Evolutionary conservation across 2,888 invertebrate species (phyloP), one percentile per base, ranked within the genome.

Genomic region (Myathropa florea): DNA sequence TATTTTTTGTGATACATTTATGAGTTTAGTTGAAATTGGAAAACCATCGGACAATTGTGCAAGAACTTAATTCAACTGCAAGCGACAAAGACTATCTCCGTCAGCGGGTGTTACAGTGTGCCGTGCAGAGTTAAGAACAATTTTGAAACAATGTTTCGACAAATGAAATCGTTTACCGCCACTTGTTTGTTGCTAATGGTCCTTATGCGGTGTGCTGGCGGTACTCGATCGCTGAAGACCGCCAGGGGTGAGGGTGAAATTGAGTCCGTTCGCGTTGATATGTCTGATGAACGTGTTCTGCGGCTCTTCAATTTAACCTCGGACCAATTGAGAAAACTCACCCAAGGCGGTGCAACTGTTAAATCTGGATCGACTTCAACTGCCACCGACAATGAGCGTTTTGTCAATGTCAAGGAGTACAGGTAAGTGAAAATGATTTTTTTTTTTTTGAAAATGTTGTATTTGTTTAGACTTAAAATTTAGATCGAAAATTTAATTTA

Each of bases 271-370:
- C 89, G 89, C 60, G 91, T 92, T 6, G 92, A 92, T 88, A 90
- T 90, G 57, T 91, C 90, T 21, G 92, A 92, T 82, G 90, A 91
- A 71, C 90, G 90, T 23, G 90, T 92, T 26, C 89, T 91, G 82
- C 85, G 89, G 39, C 90, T 90, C 76, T 92, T 92, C 86, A 92
- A 92, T 89, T 86, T 92, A 36, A 92, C 93, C 72, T 89, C 90
- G 24, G 92, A 90, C 63, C 90, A 92, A 81, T 89, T 92, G 70
- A 90, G 89, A 55, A 90, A 90, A 79, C 90, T 91, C 72, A 88
- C 89, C 73, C 90, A 88, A 73, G 90, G 90, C 64, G 91, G 89
- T 76, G 89, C 90, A 10, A 88, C 82, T 21, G 46, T 46, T 46
- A 89, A 89, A 81, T 89, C 90, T 72, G 90, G 91, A 55, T 89